These are phyloP conservation scores for Hippotragus niger DNA, from an alignment of 2,113 vertebrate genomes.

Conservation along the genomic window DNA sequence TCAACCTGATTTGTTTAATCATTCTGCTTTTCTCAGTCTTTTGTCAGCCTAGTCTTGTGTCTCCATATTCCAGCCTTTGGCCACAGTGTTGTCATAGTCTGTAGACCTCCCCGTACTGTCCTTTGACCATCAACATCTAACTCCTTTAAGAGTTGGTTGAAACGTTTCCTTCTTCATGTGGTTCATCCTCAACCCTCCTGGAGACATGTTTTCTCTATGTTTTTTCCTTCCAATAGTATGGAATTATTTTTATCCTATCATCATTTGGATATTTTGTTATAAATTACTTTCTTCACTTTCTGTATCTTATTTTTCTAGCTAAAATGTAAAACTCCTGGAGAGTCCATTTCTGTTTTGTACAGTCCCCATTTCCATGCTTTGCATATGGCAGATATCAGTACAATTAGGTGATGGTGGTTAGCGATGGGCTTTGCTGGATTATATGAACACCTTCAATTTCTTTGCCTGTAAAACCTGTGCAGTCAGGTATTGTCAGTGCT, in stretches of 20 bases:
- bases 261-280: neutral
- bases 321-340: neutral
- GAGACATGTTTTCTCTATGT: neutral
- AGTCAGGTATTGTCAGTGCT: conserved; percentile 34
- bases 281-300: neutral
- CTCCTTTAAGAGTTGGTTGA: neutral
- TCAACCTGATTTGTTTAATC: neutral
- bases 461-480: conserved; percentile 44
- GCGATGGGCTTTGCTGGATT: conserved; percentile 41
- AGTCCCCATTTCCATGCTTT: neutral
- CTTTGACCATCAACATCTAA: neutral
- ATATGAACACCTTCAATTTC: conserved; percentile 12
- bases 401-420: conserved; percentile 29
- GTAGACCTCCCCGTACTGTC: neutral
- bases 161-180: neutral
- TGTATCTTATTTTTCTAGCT: neutral
- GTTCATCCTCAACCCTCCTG: neutral
- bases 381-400: neutral
- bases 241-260: neutral
- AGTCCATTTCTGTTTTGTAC: neutral
- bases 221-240: neutral
- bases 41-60: neutral
- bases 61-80: neutral
- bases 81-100: neutral
- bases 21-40: neutral